Evolutionary conservation across 2,888 invertebrate genomes (phyloP), one percentile per base, ranked within the genome.

Genomic region (Lamproptera curius): DNA sequence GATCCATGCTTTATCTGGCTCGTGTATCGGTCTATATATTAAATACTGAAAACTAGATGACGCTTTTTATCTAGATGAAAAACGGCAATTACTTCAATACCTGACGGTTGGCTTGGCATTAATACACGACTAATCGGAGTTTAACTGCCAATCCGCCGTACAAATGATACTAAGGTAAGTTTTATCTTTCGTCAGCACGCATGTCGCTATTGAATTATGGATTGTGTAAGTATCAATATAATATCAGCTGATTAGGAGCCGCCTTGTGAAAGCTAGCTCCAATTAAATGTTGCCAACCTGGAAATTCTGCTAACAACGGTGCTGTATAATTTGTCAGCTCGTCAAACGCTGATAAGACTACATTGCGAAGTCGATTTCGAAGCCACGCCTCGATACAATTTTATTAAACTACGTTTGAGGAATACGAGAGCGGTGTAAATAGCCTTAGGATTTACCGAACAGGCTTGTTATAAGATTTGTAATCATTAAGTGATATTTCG

Each of bases 291-390:
- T 42, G 54, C 56, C 61, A 60, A 61, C 52, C 56, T 59, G 61
- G 67, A 72, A 73, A 71, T 63, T 65, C 54, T 56, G 62, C 54
- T 66, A 61, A 64, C 63, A 63, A 61, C 35, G 61, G 40, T 14
- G 36, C 67, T 56, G 56, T 73, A 59, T 70, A 76, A 77, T 77
- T 77, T 76, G 72, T 73, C 67, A 65, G 65, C 60, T 73, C 65
- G 65, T 68, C 70, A 65, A 63, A 61, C 54, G 54, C 55, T 55
- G 71, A 73, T 74, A 70, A 65, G 66, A 73, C 70, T 69, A 58
- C n/a, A 51, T 31, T 44, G 41, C 44, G 1, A 17, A 40, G 26
- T 31, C 17, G 36, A 42, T 42, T 49, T 16, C 40, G 17, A 10
- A 15, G 31, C 44, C 36, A 47, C 46, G 37, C 46, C 46, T 28